These are phyloP conservation scores for Petaurus breviceps DNA, from an alignment of 2,113 vertebrate species.

Conservation along the genomic window DNA sequence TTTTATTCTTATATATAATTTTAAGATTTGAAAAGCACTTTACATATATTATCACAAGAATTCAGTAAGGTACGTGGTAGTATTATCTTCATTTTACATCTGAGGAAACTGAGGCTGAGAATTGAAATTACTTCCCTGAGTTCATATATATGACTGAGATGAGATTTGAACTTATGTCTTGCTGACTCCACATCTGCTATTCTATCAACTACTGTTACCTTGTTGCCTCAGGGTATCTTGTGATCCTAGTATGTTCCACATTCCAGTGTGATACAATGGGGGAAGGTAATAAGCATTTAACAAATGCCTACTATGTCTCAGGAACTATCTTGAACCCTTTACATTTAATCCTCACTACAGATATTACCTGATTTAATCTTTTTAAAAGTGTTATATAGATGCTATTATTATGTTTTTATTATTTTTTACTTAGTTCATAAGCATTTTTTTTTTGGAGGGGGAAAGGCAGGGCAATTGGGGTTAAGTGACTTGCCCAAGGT, in stretches of 20 bases:
- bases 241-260: background rate
- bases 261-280: background rate
- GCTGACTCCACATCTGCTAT: background rate
- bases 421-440: too few relatives aligned
- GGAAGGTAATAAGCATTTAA: background rate
- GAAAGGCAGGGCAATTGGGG: too few relatives aligned
- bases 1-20: background rate
- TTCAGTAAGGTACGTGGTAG: background rate
- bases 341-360: too few relatives aligned
- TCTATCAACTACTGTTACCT: background rate
- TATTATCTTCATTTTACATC: slow-evolving; percentile 22
- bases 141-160: background rate
- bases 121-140: background rate
- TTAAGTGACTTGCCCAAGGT: too few relatives aligned
- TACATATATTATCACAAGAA: background rate
- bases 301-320: too few relatives aligned
- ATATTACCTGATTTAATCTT: too few relatives aligned
- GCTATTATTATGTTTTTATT: too few relatives aligned
- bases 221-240: background rate
- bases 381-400: too few relatives aligned
- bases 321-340: too few relatives aligned
- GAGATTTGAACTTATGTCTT: background rate
- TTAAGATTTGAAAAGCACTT: background rate
- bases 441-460: too few relatives aligned
- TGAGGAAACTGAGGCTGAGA: slow-evolving; percentile 13